Percentiles rank a stretch among this genome's conserved stretches.
phyloP scores from a whole-genome alignment of 92 coral and sea anemone species.

The Phenganax stokvisi region DNA sequence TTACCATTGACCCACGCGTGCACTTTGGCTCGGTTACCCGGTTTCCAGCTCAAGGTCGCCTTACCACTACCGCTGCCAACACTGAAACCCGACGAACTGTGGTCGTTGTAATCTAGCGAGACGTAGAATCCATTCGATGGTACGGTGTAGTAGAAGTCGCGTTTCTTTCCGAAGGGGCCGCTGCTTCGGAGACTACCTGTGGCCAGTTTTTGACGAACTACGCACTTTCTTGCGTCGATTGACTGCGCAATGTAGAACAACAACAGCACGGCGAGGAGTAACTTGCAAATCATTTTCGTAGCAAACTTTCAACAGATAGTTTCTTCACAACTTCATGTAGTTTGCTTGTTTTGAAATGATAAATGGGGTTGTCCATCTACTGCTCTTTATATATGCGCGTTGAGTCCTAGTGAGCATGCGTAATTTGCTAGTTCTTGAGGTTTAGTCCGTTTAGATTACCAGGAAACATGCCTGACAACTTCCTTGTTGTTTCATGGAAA shows the following conservation, averaged over 20 bases:
- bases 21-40: background rate
- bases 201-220: background rate
- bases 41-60: background rate
- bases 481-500: too few relatives aligned
- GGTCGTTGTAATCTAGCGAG: background rate
- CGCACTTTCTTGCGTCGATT: background rate
- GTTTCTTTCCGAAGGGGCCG: background rate
- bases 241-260: background rate
- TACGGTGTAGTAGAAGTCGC: background rate
- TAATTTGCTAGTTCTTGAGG: too few relatives aligned
- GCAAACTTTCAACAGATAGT: background rate
- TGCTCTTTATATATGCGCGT: background rate
- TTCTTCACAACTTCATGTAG: background rate
- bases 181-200: background rate
- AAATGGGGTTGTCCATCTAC: background rate
- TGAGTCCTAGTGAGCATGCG: background rate
- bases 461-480: too few relatives aligned
- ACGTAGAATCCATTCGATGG: background rate
- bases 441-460: too few relatives aligned
- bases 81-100: background rate
- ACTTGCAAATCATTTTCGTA: background rate
- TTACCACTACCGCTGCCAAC: background rate
- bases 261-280: background rate
- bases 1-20: slow-evolving; percentile 5
- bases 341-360: background rate